phyloP scores from a whole-genome alignment of 2,113 vertebrate species.

The Pungitius pungitius region DNA sequence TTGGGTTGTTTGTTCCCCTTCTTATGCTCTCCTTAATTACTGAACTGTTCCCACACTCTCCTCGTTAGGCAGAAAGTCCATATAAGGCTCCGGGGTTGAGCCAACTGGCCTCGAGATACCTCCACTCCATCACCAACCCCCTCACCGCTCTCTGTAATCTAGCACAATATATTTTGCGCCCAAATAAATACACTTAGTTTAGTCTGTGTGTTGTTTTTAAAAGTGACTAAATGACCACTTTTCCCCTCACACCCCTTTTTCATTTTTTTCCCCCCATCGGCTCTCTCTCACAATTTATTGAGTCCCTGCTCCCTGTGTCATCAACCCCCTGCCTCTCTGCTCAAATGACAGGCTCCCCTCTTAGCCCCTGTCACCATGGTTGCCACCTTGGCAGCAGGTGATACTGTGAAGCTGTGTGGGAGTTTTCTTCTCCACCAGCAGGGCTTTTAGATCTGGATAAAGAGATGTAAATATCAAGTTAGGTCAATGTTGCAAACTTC shows the following conservation, averaged over 20 bases:
- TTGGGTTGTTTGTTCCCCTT: too few relatives aligned
- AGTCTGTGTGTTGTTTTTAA: constrained; percentile 4
- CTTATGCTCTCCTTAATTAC: too few relatives aligned
- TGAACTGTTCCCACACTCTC: too few relatives aligned
- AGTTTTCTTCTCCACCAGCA: constrained; percentile 36
- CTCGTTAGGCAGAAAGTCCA: too few relatives aligned
- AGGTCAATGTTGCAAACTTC: not conserved
- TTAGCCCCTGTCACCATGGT: constrained; percentile 69
- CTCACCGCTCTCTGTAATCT: too few relatives aligned
- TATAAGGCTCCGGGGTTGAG: too few relatives aligned
- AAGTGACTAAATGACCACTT: constrained; percentile 9
- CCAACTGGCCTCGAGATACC: too few relatives aligned
- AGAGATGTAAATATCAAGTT: constrained; percentile 28
- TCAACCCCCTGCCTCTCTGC: constrained; percentile 42
- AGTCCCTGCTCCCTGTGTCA: constrained; percentile 44
- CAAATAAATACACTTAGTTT: too few relatives aligned
- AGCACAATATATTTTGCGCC: too few relatives aligned
- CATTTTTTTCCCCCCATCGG: constrained; percentile 44
- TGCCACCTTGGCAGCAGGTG: constrained; percentile 63
- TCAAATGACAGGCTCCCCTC: constrained; percentile 68
- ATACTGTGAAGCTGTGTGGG: constrained; percentile 58
- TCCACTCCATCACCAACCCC: too few relatives aligned
- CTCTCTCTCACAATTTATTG: constrained; percentile 44
- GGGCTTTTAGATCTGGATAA: constrained; percentile 25
- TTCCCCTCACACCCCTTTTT: constrained; percentile 14